Evolutionary conservation across 2,888 invertebrate species (phyloP).

Genomic region (Nomada lathburiana): DNA sequence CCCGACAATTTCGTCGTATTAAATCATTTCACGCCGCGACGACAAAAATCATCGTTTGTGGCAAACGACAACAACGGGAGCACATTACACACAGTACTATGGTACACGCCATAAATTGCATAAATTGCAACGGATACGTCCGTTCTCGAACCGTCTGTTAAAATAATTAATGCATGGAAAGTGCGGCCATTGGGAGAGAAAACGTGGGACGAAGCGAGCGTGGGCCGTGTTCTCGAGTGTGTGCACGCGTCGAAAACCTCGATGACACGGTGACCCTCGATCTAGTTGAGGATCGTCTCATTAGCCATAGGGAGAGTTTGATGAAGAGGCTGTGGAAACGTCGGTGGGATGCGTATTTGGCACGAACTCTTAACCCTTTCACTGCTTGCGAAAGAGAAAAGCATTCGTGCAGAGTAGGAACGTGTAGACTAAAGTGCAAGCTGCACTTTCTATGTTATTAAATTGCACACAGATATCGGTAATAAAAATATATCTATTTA

Average conservation of each 20-base stretch:
- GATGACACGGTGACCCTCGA: slow-evolving; percentile 2
- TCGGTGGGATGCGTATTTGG: neutral
- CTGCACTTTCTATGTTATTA: too few relatives aligned
- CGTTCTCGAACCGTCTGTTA: slow-evolving; percentile 20
- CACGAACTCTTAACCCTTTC: neutral
- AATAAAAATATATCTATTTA: too few relatives aligned
- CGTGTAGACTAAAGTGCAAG: too few relatives aligned
- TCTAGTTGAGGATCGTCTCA: neutral
- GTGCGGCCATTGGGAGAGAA: slow-evolving; percentile 19
- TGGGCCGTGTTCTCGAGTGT: neutral
- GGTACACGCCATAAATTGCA: neutral
- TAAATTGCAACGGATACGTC: slow-evolving; percentile 15
- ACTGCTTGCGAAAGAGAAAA: too few relatives aligned
- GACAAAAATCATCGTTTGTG: too few relatives aligned
- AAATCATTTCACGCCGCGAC: neutral
- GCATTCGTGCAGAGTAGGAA: too few relatives aligned
- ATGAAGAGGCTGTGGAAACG: neutral
- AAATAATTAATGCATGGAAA: slow-evolving; percentile 41
- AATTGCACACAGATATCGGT: too few relatives aligned
- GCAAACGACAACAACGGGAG: too few relatives aligned
- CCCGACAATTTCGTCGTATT: neutral
- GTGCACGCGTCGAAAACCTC: slow-evolving; percentile 1
- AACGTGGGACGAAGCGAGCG: slow-evolving; percentile 18
- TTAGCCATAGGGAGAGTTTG: neutral
- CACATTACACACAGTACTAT: too few relatives aligned